Conservation (phyloP, 2,888 invertebrate species). For the Dichetophora obliterata region DNA sequence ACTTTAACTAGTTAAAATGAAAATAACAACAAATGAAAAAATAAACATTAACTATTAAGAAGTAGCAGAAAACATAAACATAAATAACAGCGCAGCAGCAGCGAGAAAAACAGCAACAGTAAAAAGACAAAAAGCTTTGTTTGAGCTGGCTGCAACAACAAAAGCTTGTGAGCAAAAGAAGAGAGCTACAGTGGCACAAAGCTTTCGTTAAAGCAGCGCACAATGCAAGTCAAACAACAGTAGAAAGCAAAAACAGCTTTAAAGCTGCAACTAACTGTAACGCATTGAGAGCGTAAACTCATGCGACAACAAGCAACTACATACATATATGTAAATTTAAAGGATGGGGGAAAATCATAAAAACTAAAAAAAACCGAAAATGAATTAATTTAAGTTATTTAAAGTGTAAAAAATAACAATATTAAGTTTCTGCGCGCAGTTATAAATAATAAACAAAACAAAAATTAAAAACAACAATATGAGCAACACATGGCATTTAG, state of each 20-base stretch:
- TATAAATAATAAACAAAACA: conserved; percentile 1
- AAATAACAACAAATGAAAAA: neutral
- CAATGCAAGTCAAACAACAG: neutral
- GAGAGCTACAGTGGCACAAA: neutral
- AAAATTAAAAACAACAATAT: neutral
- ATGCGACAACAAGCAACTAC: neutral
- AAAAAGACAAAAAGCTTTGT: neutral
- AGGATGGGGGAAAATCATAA: neutral
- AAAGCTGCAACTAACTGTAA: neutral
- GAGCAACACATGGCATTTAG: conserved; percentile 11
- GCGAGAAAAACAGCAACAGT: neutral
- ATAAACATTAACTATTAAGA: conserved; percentile 21
- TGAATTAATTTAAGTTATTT: conserved; percentile 10
- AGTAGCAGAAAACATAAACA: conserved; percentile 15
- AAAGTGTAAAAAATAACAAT: neutral
- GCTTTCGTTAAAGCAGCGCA: neutral
- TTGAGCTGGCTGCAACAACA: neutral
- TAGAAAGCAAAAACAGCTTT: neutral
- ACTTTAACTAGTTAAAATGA: neutral
- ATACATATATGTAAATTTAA: neutral
- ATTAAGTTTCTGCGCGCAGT: conserved; percentile 23
- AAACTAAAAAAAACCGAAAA: neutral
- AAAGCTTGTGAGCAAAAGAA: neutral
- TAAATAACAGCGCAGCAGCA: neutral
- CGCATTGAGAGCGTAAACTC: neutral